Percentiles rank a stretch among this genome's conserved stretches.
Conservation (phyloP, 2,888 invertebrate genomes). For the Epinotia ramella region DNA sequence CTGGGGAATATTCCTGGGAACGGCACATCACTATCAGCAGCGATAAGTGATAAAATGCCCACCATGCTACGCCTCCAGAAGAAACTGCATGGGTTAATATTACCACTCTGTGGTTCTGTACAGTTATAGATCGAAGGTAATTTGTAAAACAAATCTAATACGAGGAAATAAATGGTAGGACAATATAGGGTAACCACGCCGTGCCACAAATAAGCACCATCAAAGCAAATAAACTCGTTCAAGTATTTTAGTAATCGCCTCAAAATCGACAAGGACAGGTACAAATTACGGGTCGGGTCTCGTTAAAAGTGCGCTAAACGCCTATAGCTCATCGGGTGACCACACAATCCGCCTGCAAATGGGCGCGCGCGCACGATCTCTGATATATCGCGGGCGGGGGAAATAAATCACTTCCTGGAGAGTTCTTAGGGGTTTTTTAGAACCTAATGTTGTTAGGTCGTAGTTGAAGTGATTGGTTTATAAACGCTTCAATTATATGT, state of each 20-base stretch:
- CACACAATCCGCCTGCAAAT: conserved; percentile 67
- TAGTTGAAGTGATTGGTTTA: neutral
- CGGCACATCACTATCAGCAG: too few species aligned
- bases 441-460: conserved; percentile 9
- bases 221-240: conserved; percentile 16
- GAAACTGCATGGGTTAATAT: too few species aligned
- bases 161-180: neutral
- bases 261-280: conserved; percentile 38
- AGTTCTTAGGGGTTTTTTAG: conserved; percentile 27
- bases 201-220: neutral
- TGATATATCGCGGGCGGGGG: conserved; percentile 74
- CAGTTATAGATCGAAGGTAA: too few species aligned
- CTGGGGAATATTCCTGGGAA: too few species aligned
- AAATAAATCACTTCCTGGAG: conserved; percentile 81
- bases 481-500: neutral
- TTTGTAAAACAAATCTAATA: neutral
- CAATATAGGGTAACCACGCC: neutral
- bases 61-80: too few species aligned
- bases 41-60: too few species aligned
- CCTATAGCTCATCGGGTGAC: conserved; percentile 61
- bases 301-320: conserved; percentile 53
- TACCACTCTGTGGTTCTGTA: too few species aligned
- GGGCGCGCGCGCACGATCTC: conserved; percentile 74
- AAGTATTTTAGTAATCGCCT: conserved; percentile 21
- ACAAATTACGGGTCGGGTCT: conserved; percentile 55